These are phyloP conservation scores for Craseonycteris thonglongyai DNA, from an alignment of 2,113 vertebrate species.

Conservation along the genomic window DNA sequence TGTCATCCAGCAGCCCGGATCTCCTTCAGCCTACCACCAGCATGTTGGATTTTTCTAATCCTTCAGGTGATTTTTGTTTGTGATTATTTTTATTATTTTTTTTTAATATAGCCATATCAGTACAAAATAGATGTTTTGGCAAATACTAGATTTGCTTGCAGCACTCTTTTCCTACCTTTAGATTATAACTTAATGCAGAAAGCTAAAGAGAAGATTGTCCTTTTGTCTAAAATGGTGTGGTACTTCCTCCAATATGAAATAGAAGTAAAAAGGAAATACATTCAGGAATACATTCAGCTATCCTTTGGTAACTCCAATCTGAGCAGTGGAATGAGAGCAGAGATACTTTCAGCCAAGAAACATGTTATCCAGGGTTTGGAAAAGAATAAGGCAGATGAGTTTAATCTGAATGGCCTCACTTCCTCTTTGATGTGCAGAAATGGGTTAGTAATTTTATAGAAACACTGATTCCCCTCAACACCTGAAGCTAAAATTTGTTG, in stretches of 20 bases:
- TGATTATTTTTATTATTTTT: no score
- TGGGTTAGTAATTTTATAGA: neutral
- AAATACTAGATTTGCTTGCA: neutral
- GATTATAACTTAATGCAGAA: neutral
- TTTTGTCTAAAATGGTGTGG: neutral
- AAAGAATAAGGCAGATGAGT: neutral
- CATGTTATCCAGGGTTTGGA: neutral
- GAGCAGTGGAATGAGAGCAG: neutral
- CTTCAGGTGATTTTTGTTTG: slow-evolving; percentile 85
- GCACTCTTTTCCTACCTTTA: neutral
- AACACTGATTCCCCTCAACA: neutral
- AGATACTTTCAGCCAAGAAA: neutral
- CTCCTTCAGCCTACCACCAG: slow-evolving; percentile 92
- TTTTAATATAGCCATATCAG: neutral
- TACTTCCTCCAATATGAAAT: neutral
- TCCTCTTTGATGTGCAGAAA: neutral
- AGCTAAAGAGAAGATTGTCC: neutral
- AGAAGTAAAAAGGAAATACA: neutral
- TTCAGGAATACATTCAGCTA: neutral
- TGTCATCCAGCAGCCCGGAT: slow-evolving; percentile 95
- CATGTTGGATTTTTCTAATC: slow-evolving; percentile 92
- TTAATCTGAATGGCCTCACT: neutral
- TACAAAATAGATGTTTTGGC: neutral
- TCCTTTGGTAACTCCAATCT: neutral
- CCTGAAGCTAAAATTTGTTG: neutral